These are phyloP conservation scores for Sprattus sprattus DNA, from an alignment of 2,113 vertebrate species.

Conservation along the genomic window DNA sequence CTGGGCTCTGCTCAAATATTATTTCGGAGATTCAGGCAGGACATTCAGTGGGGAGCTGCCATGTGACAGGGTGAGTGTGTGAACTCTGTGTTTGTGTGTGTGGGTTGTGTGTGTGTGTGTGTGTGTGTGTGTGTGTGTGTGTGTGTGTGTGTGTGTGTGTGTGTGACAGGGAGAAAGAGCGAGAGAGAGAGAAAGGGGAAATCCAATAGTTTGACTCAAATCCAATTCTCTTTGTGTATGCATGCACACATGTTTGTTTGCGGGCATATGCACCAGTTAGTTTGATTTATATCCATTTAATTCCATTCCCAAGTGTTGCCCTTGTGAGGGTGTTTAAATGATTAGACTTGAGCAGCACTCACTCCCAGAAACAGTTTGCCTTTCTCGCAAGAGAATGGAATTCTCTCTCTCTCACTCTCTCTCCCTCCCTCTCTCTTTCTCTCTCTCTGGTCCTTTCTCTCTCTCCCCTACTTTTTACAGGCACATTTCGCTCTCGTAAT, in stretches of 20 bases:
- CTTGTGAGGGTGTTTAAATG: slow-evolving; percentile 16
- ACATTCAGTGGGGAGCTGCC: slow-evolving; percentile 1
- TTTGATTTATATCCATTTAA: neutral
- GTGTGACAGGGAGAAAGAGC: neutral
- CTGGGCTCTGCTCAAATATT: neutral
- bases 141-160: neutral
- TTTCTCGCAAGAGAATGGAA: neutral
- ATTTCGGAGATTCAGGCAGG: neutral
- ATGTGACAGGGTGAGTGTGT: neutral
- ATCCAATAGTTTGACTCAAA: neutral
- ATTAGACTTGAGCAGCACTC: neutral
- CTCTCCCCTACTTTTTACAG: neutral
- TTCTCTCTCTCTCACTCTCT: neutral
- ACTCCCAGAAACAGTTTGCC: neutral
- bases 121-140: neutral
- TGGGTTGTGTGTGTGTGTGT: neutral
- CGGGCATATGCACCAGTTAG: neutral
- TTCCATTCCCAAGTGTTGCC: neutral
- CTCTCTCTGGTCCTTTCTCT: neutral
- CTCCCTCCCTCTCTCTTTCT: neutral
- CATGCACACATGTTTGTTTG: slow-evolving; percentile 13
- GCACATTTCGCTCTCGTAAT: neutral
- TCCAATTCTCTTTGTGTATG: neutral
- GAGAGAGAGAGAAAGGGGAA: neutral
- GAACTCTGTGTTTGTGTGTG: neutral